Base-by-base conservation (phyloP, 2,797 vertebrate genomes). In the Moxostoma hubbsi region DNA sequence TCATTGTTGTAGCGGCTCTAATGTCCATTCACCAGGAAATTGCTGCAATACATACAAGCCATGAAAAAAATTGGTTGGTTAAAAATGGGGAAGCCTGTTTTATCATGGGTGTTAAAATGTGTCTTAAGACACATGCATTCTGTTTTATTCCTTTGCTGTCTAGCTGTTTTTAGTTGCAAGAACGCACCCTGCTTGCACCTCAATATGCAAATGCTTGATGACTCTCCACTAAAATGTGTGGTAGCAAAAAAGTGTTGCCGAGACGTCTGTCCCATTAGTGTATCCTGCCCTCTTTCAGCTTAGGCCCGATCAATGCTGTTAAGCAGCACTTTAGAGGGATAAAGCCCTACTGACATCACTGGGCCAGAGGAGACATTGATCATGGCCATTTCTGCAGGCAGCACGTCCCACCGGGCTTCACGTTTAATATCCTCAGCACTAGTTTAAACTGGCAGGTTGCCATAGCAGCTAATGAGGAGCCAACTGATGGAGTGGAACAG, bases 401-500 rank as follows among this genome's bases (percentile, higher is more conserved):
- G 16, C 6, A 51, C 76, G 68, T 75, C 80, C 87, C 77, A 71
- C 74, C 73, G 85, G 84, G 81, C 82, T 74, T 82, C 75, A 77
- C 81, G 24, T 86, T 84, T 77, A 65, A 63, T 82, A 84, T 75
- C 68, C 68, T 83, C 79, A 51, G 16, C 49, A 69, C 81, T 47
- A 67, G 67, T 82, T 84, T 81, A 57, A 76, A 87, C 88, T 91
- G 91, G 87, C 86, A 66, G 67, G 77, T 85, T 86, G 83, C 90
- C 89, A 88, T 81, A 9, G 71, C 63, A 82, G 82, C 84, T 90
- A 92, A 91, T 90, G 87, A 89, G 85, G 82, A 87, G 84, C 84
- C 87, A 89, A 89, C 88, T 89, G 87, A 91, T 85, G 85, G 75
- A 82, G 88, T 90, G 84, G 88, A 79, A 80, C 85, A 61, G 61